Percentiles rank a stretch among this genome's conserved stretches.
Conservation (phyloP, 1,140 invertebrate species). For the Dolichoris vasculosae region DNA sequence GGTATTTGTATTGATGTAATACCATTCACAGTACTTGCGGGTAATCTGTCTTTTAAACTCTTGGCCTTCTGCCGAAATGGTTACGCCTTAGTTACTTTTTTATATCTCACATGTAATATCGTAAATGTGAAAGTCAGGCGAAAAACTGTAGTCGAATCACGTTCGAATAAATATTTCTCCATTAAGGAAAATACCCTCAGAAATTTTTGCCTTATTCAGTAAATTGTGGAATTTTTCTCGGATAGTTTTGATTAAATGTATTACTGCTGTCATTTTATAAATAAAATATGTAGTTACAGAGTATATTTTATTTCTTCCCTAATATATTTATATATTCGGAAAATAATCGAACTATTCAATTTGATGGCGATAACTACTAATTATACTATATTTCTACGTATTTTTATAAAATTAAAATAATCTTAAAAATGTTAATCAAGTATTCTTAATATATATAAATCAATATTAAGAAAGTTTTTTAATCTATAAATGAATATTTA, state of each 20-base stretch:
- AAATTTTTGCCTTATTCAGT: neutral
- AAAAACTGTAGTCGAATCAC: neutral
- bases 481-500: too few relatives aligned
- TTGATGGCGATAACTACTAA: too few relatives aligned
- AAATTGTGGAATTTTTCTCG: neutral
- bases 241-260: neutral
- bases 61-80: neutral
- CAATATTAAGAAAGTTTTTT: too few relatives aligned
- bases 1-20: conserved; percentile 19
- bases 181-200: conserved; percentile 19
- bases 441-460: too few relatives aligned
- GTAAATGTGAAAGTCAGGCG: neutral
- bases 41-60: neutral
- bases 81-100: neutral
- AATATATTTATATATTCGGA: neutral
- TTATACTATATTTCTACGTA: too few relatives aligned
- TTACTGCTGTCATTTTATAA: neutral
- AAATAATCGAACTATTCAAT: too few relatives aligned
- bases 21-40: neutral
- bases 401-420: too few relatives aligned
- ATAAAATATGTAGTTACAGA: neutral
- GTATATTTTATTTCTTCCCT: neutral
- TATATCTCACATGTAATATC: neutral
- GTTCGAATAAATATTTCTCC: conserved; percentile 45
- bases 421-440: too few relatives aligned